Conservation (phyloP, 1,140 invertebrate genomes). For the Leptopilina boulardi region DNA sequence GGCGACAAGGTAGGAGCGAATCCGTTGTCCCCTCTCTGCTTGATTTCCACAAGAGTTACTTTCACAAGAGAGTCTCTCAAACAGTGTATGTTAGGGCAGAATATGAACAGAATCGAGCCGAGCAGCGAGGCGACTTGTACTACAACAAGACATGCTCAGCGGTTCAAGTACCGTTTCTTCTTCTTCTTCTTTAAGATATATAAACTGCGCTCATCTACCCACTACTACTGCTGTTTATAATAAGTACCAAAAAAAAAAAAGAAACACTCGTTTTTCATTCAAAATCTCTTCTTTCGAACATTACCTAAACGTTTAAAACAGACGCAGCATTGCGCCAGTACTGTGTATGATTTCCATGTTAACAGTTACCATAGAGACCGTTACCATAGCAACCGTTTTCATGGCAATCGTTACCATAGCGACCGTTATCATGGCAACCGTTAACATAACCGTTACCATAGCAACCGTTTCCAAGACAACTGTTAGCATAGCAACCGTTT, state of each 20-base stretch:
- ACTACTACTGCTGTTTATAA: conserved; percentile 1
- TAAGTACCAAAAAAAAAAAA: conserved; percentile 29
- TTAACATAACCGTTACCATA: too few species aligned
- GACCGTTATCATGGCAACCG: too few species aligned
- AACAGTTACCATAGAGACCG: too few species aligned
- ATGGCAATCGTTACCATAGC: too few species aligned
- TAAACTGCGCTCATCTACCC: background rate
- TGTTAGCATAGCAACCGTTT: too few species aligned
- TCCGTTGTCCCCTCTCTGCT: conserved; percentile 46
- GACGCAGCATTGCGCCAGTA: too few species aligned
- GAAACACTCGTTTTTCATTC: background rate
- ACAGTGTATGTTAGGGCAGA: conserved; percentile 41
- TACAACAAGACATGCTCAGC: conserved; percentile 34
- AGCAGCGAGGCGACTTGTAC: conserved; percentile 43
- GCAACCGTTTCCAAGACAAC: too few species aligned
- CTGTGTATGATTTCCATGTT: too few species aligned
- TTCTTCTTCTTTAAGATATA: background rate
- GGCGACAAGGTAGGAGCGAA: conserved; percentile 50
- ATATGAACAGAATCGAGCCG: conserved; percentile 36
- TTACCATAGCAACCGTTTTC: too few species aligned
- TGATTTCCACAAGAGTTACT: conserved; percentile 63
- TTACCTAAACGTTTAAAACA: too few species aligned
- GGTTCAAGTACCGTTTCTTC: conserved; percentile 33
- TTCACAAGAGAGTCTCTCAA: conserved; percentile 65
- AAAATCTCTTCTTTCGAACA: too few species aligned